Percentiles rank a stretch among this genome's conserved stretches.
Evolutionary conservation across 2,113 vertebrate genomes (phyloP).

Genomic region (Chionis minor): DNA sequence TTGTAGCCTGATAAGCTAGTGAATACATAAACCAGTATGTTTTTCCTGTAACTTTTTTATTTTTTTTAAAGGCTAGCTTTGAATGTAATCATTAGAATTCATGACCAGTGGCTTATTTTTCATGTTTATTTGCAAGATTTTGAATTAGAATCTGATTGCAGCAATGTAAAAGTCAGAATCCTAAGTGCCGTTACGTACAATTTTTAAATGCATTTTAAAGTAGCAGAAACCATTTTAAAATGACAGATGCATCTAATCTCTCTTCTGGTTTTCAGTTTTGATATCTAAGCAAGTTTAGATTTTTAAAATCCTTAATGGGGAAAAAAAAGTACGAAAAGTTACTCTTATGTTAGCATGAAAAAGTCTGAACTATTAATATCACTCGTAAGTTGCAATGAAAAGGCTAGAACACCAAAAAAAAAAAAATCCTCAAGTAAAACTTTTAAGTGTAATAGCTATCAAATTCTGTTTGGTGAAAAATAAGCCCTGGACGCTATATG

Average conservation of each 20-base stretch:
- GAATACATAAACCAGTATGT: conserved; percentile 70
- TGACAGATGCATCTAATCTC: neutral
- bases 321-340: neutral
- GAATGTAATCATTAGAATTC: conserved; percentile 74
- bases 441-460: neutral
- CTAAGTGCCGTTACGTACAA: neutral
- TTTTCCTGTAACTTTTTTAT: conserved; percentile 65
- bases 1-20: conserved; percentile 73
- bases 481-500: conserved; percentile 52
- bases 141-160: conserved; percentile 36
- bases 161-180: neutral
- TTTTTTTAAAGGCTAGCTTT: conserved; percentile 72
- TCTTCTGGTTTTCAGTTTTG: conserved; percentile 42
- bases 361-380: neutral
- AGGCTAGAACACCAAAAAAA: conserved; percentile 38
- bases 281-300: conserved; percentile 25
- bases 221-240: conserved; percentile 40
- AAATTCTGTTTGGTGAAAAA: conserved; percentile 54
- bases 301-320: neutral
- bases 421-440: neutral
- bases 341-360: neutral
- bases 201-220: conserved; percentile 43
- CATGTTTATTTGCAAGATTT: conserved; percentile 41
- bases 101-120: conserved; percentile 71
- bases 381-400: conserved; percentile 30